These are phyloP conservation scores for Thamnaconus septentrionalis DNA, from an alignment of 2,113 vertebrate species.

Conservation along the genomic window DNA sequence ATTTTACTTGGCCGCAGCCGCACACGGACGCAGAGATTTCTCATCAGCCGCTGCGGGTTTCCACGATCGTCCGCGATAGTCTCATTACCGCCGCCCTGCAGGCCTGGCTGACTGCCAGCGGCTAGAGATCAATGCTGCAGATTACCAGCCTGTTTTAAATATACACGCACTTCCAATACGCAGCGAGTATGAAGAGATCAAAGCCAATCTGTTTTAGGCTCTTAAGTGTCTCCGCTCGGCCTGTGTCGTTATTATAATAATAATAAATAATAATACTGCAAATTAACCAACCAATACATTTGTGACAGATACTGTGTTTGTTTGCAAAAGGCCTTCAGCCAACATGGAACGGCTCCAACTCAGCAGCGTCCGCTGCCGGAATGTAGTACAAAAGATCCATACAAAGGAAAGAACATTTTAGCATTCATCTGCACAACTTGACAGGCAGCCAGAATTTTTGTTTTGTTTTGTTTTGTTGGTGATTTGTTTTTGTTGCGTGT, in stretches of 20 bases:
- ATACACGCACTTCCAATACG: not conserved
- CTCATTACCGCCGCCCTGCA: slow-evolving; percentile 10
- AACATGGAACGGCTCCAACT: too few species aligned
- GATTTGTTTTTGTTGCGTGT: too few species aligned
- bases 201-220: not conserved
- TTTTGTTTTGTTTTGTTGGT: too few species aligned
- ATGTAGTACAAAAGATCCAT: not conserved
- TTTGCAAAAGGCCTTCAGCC: not conserved
- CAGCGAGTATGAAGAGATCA: not conserved
- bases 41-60: too few species aligned
- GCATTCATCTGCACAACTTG: slow-evolving; percentile 2
- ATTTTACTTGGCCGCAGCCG: too few species aligned
- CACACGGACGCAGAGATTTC: too few species aligned
- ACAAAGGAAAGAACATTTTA: slow-evolving; percentile 9
- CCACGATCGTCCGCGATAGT: not conserved
- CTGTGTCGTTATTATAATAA: too few species aligned
- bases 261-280: not conserved
- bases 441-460: not conserved
- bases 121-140: slow-evolving; percentile 10
- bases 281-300: not conserved
- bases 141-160: not conserved
- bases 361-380: too few species aligned
- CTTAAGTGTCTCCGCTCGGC: slow-evolving; percentile 1
- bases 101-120: not conserved
- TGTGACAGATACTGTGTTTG: not conserved